Evolutionary conservation across 2,113 vertebrate genomes (phyloP), one percentile per base, ranked within the genome.

Genomic region (Neogale vison): DNA sequence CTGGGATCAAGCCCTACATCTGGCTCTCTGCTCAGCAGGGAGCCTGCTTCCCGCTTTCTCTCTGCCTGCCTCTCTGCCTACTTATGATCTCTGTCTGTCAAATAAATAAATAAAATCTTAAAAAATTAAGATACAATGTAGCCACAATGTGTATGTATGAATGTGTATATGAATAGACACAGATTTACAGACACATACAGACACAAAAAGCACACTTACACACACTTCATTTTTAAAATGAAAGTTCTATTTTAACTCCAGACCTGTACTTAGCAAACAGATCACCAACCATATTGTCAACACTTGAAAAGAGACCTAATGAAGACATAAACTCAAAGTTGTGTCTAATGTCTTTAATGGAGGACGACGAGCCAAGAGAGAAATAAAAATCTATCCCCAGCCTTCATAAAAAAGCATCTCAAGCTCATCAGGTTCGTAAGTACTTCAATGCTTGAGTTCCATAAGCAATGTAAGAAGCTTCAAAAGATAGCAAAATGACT

Each of bases 321-420:
- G 50, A 85, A 95, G 92, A 88, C 88, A 90, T 23, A 95, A 90
- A 90, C 39, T 90, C 57, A 96, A 87, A 39, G 1, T 80, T 87
- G 15, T 90, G 31, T 84, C 69, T 95, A 55, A 24, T 93, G 20
- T 74, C n/a, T n/a, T 90, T 88, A 95, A 74, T 50, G 18, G 96
- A 93, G 88, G 59, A 80, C 45, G 86, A 82, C 1, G 65, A 90
- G 42, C 24, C 42, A 89, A 50, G 18, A 93, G 11, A 85, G 52
- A 83, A 90, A 88, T 80, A 84, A 93, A 79, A 96, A 57, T 31
- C 2, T 59, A 29, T 42, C 31, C 23, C 34, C 24, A 47, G 84
- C 26, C 45, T 87, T 90, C n/a, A 86, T 89, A 90, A 90, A 59
- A 77, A 86, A 90, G 42, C 2, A 29, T 42, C 65, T 72, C 6